phyloP scores from a whole-genome alignment of 2,113 vertebrate species.

The Cygnus buccinator region DNA sequence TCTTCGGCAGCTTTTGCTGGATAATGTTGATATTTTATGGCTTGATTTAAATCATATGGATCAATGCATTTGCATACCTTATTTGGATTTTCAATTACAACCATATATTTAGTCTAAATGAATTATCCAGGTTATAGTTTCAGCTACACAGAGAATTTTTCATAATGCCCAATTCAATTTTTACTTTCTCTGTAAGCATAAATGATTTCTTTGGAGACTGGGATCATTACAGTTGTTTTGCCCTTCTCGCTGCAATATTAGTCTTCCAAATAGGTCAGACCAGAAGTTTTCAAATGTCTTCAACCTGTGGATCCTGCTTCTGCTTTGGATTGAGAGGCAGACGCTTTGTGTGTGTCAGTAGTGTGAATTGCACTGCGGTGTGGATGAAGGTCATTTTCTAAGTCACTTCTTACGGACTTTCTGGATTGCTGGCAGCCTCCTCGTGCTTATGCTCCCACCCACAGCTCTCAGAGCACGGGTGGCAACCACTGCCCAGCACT shows the following conservation, averaged over 20 bases:
- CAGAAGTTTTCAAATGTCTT: not conserved
- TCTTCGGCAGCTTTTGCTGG: slow-evolving; percentile 41
- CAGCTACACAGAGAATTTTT: slow-evolving; percentile 41
- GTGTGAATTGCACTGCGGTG: fast-evolving
- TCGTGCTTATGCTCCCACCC: fast-evolving
- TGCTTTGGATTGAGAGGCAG: not conserved
- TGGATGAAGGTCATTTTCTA: fast-evolving
- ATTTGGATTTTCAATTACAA: slow-evolving; percentile 67
- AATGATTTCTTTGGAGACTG: slow-evolving; percentile 5
- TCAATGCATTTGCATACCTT: slow-evolving; percentile 65
- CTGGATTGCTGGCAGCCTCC: fast-evolving
- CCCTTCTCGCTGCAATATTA: not conserved
- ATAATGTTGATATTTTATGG: slow-evolving; percentile 64
- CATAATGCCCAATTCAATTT: slow-evolving; percentile 50
- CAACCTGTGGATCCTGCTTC: not conserved
- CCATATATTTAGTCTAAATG: slow-evolving; percentile 64
- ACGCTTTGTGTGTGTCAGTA: not conserved
- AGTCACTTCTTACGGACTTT: not conserved
- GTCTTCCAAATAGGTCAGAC: not conserved
- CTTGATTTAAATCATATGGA: slow-evolving; percentile 68
- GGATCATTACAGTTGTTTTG: not conserved
- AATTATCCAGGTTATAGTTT: slow-evolving; percentile 53
- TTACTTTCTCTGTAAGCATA: slow-evolving; percentile 21
- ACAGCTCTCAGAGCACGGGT: not conserved
- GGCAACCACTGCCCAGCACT: not conserved